Base-by-base conservation (phyloP, 35 echinoderm and acorn worm genomes). In the Hemicentrotus pulcherrimus region DNA sequence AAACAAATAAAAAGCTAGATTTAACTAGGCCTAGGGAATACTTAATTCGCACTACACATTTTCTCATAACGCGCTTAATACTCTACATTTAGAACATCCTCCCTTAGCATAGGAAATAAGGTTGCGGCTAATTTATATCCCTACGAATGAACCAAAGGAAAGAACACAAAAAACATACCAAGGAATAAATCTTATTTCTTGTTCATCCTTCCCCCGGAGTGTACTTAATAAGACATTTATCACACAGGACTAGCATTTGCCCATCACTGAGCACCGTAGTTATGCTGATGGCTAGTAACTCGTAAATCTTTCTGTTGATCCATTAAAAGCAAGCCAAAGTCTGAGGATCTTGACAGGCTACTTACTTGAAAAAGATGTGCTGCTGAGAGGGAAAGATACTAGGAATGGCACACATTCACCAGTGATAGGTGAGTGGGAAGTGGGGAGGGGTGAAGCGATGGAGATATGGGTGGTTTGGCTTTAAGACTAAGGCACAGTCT, bases 281-380 rank as follows among this genome's bases (percentile, higher is more conserved):
- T 78, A 78, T 78, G 65, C 65, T 78, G 65, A 78, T 78, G 65
- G 65, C 65, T 78, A 22, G 24, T 28, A 78, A 78, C 65, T 78
- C 65, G 65, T 78, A 78, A 78, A 78, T 78, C n/a, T 78, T 13
- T 22, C 19, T 22, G 22, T 78, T 78, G 65, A 78, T 78, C 65
- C 65, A 78, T 78, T 78, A 78, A 78, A 78, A 78, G 65, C 65
- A 78, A 78, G 65, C 22, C 65, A 78, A 78, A 78, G 65, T 78
- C 65, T 78, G 8, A 7, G 65, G 65, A 78, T 78, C 65, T 28
- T 78, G 65, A 78, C 65, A 78, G n/a, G 65, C 24, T 22, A 78
- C 65, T 78, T 78, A 78, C 65, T n/a, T 0, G 65, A 78, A 24
- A 78, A 24, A 78, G 65, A 78, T 78, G 28, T 28, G 65, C 65